Evolutionary conservation across 2,113 vertebrate species (phyloP).

Genomic region (Pogona vitticeps): DNA sequence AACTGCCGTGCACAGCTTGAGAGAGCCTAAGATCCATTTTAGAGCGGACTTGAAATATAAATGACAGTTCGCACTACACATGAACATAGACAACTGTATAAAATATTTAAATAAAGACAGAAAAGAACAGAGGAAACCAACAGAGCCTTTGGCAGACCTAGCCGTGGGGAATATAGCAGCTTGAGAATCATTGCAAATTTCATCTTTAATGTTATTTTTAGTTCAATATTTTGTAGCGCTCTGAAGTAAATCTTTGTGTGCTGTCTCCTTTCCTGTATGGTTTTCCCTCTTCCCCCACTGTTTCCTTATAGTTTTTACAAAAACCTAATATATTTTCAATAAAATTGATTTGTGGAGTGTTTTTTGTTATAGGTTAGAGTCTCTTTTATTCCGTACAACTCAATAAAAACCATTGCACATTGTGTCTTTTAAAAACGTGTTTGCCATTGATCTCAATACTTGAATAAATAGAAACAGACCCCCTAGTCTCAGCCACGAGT

Average conservation of each 20-base stretch:
- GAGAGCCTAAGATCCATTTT: constrained; percentile 86
- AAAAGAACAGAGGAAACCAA: constrained; percentile 81
- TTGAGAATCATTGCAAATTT: constrained; percentile 84
- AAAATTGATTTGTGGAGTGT: constrained; percentile 74
- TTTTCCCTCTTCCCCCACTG: constrained; percentile 51
- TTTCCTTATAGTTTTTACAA: constrained; percentile 64
- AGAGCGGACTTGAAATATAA: constrained; percentile 86
- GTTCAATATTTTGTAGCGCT: constrained; percentile 82
- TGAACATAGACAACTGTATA: constrained; percentile 89
- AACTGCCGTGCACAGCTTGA: constrained; percentile 74
- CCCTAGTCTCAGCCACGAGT: constrained; percentile 26
- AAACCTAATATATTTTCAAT: constrained; percentile 77
- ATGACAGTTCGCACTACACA: constrained; percentile 88
- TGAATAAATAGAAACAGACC: constrained; percentile 48
- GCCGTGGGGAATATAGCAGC: constrained; percentile 83
- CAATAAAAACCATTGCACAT: constrained; percentile 35
- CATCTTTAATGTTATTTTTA: constrained; percentile 85
- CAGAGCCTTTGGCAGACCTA: constrained; percentile 79
- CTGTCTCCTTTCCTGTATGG: constrained; percentile 64
- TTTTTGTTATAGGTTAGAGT: constrained; percentile 57
- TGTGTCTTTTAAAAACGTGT: constrained; percentile 35
- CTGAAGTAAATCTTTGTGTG: constrained; percentile 79
- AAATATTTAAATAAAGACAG: constrained; percentile 96
- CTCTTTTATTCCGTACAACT: constrained; percentile 50
- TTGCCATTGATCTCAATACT: constrained; percentile 43